Evolutionary conservation across 2,113 vertebrate genomes (phyloP).

Genomic region (Ceuthmochares aereus): DNA sequence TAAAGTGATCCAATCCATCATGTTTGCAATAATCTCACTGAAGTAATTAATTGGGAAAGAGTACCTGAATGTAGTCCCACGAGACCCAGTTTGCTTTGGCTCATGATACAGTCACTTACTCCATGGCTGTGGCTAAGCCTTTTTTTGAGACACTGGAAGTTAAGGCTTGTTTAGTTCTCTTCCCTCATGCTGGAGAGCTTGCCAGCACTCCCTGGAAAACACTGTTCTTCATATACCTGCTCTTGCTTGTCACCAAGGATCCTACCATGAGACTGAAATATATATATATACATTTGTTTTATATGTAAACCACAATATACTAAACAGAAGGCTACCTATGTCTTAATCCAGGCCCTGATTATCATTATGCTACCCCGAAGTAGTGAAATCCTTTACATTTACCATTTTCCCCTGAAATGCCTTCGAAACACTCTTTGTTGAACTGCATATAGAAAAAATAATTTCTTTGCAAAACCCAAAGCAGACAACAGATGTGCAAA

Average conservation of each 20-base stretch:
- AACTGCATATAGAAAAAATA: not conserved
- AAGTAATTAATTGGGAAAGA: slow-evolving; percentile 32
- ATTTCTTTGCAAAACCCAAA: not conserved
- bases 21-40: slow-evolving; percentile 38
- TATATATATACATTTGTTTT: not conserved
- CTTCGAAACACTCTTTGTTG: not conserved
- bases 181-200: not conserved
- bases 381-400: not conserved
- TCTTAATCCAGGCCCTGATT: not conserved
- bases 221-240: not conserved
- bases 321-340: not conserved
- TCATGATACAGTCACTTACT: not conserved
- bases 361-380: not conserved
- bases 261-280: not conserved
- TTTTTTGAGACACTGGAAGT: not conserved
- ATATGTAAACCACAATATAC: not conserved
- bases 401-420: not conserved
- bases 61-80: not conserved
- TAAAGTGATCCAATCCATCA: slow-evolving; percentile 45
- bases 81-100: not conserved
- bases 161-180: not conserved
- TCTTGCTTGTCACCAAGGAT: not conserved
- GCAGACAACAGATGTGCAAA: not conserved
- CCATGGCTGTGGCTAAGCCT: not conserved
- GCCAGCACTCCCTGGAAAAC: not conserved